A percentile compares a stretch with the other conserved stretches of the same genome.
Evolutionary conservation across 1,140 invertebrate genomes (phyloP).

Genomic region (Neelides sp.): DNA sequence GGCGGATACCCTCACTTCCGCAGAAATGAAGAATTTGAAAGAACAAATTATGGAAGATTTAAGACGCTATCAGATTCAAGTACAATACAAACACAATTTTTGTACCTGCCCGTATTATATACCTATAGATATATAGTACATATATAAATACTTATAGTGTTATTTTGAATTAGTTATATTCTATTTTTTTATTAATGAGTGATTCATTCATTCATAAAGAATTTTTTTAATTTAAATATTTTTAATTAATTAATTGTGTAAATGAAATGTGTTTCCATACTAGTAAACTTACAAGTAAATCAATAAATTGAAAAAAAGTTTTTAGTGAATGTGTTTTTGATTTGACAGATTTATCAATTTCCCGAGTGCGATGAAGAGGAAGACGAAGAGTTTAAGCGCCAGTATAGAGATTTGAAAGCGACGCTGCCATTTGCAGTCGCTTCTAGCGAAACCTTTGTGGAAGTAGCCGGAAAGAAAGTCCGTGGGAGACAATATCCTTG

Average conservation of each 20-base stretch:
- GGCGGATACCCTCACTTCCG: conserved; percentile 82
- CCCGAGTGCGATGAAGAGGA: conserved; percentile 90
- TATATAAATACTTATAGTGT: too few relatives aligned
- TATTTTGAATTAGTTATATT: too few relatives aligned
- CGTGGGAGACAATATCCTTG: conserved; percentile 91
- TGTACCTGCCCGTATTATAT: too few relatives aligned
- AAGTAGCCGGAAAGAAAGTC: conserved; percentile 75
- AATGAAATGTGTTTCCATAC: not conserved
- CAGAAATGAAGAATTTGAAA: conserved; percentile 80
- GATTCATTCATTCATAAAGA: not conserved
- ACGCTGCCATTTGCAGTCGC: conserved; percentile 93
- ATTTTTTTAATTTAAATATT: not conserved
- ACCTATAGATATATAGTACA: too few relatives aligned
- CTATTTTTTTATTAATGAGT: too few relatives aligned
- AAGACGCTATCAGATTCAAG: conserved; percentile 69
- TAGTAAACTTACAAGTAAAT: not conserved
- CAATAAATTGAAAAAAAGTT: not conserved
- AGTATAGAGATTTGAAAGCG: conserved; percentile 75
- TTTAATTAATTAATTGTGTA: not conserved
- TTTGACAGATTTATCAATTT: conserved; percentile 78
- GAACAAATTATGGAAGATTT: conserved; percentile 64
- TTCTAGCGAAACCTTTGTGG: conserved; percentile 85
- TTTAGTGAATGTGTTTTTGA: not conserved
- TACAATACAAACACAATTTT: too few relatives aligned
- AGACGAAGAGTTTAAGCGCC: conserved; percentile 83